A percentile compares a stretch with the other conserved stretches of the same genome.
phyloP scores from a whole-genome alignment of 2,113 vertebrate genomes.

The Acinonyx jubatus region DNA sequence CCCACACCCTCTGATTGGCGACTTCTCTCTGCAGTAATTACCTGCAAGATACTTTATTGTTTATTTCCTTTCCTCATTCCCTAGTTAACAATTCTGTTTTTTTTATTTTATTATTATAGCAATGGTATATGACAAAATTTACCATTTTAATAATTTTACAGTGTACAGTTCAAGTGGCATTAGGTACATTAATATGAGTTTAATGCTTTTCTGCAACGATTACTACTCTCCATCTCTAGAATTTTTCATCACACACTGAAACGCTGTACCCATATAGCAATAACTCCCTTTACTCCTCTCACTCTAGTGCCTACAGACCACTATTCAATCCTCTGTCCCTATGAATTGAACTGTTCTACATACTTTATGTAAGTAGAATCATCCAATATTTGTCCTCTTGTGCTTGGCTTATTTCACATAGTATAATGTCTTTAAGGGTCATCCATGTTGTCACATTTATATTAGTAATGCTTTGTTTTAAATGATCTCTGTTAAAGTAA shows the following conservation, averaged over 20 bases:
- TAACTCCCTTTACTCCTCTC: accelerated
- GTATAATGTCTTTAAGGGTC: not conserved
- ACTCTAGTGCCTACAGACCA: not conserved
- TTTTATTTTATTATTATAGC: not conserved
- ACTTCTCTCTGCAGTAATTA: not conserved
- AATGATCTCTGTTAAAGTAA: not conserved
- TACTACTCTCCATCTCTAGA: not conserved
- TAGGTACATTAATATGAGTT: not conserved
- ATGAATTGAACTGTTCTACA: not conserved
- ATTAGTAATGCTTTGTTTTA: not conserved
- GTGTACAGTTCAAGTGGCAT: not conserved
- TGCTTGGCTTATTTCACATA: not conserved
- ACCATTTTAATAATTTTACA: not conserved
- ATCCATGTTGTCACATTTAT: not conserved
- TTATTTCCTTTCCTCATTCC: not conserved
- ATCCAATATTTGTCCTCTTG: not conserved
- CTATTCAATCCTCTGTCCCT: not conserved
- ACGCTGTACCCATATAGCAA: not conserved
- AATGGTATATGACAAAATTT: not conserved
- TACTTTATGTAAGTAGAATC: not conserved
- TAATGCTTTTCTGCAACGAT: not conserved
- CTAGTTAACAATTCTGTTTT: not conserved
- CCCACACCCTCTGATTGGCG: not conserved
- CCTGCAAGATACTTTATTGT: not conserved
- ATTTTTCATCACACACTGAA: not conserved